A percentile compares a stretch with the other conserved stretches of the same genome.
These are phyloP conservation scores for Excalfactoria chinensis DNA, from an alignment of 2,113 vertebrate genomes.

Conservation along the genomic window DNA sequence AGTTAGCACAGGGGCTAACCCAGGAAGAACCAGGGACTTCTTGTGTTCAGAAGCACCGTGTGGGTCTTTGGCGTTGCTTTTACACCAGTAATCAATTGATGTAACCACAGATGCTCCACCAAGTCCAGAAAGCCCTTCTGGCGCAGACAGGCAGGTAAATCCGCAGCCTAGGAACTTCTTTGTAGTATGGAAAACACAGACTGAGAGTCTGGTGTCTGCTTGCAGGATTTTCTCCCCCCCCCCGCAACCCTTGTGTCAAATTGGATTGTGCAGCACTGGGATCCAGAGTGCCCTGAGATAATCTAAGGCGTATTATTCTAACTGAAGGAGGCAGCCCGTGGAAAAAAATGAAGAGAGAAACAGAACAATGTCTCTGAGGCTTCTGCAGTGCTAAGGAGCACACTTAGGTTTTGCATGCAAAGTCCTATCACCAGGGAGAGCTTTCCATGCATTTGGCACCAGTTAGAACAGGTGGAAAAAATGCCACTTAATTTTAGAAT, in stretches of 20 bases:
- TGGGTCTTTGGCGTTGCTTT: background rate
- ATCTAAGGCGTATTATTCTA: constrained; percentile 63
- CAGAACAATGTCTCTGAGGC: background rate
- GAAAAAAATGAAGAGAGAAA: background rate
- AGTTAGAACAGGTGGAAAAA: constrained; percentile 48
- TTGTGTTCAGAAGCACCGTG: background rate
- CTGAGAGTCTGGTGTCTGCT: background rate
- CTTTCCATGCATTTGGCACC: background rate
- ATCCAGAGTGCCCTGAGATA: constrained; percentile 35
- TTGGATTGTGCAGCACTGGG: constrained; percentile 34
- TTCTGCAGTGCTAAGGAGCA: constrained; percentile 12
- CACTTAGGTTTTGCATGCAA: background rate
- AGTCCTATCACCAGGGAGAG: background rate
- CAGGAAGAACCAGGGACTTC: background rate
- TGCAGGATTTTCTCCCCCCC: background rate
- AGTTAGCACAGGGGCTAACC: background rate
- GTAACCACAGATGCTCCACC: background rate
- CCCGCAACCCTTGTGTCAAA: constrained; percentile 7
- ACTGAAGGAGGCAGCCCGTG: constrained; percentile 48
- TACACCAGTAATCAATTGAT: background rate
- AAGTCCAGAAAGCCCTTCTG: background rate
- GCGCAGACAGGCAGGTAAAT: background rate
- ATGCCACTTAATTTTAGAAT: constrained; percentile 46
- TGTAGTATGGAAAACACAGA: background rate
- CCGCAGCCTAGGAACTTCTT: background rate